Evolutionary conservation across 1,140 invertebrate genomes (phyloP), one percentile per base, ranked within the genome.

Genomic region (Platorchestia sp.): DNA sequence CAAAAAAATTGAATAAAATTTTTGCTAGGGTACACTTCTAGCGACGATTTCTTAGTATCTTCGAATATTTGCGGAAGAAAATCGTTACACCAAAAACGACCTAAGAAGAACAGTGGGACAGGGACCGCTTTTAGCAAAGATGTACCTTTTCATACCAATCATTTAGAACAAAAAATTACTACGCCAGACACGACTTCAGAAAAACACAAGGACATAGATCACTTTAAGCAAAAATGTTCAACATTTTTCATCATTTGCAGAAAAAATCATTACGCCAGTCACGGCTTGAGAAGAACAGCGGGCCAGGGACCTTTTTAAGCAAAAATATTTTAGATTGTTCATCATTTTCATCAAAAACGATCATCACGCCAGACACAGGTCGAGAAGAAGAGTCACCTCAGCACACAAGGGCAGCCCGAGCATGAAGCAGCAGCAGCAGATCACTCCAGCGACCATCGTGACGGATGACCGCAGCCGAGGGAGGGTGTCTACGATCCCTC

Each of bases 371-470:
- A 95, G 6, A 75, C 41, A 3, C 36, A 53, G 44, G 44, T 41
- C n/a, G 1, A 95, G 19, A 53, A 75, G 10, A 42, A 22, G 41
- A 95, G 44, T 96, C 45, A 96, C 96, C 42, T 95, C 95, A 95
- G 96, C 95, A 95, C 96, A 96, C 41, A 96, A 95, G 0, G 96
- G 96, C 42, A 96, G 95, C 36, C 95, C 96, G 87, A 96, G 42
- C 19, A 96, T 95, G 91, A 45, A 44, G 91, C 91, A 44, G 45
- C 91, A 19, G 91, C 91, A 93, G 91, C 91, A 93, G 10, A 93
- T 42, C 10, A 44, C 91, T n/a, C 91, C 91, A 14, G 91, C 44
- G 0, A 93, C 91, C 45, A 45, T 47, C 44, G 47, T 93, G 91
- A 40, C 45, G 91, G 91, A 93, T 19, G 91, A 6, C 41, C 91